Conservation (phyloP, 2,797 vertebrate species). For the Hylomyscus alleni region DNA sequence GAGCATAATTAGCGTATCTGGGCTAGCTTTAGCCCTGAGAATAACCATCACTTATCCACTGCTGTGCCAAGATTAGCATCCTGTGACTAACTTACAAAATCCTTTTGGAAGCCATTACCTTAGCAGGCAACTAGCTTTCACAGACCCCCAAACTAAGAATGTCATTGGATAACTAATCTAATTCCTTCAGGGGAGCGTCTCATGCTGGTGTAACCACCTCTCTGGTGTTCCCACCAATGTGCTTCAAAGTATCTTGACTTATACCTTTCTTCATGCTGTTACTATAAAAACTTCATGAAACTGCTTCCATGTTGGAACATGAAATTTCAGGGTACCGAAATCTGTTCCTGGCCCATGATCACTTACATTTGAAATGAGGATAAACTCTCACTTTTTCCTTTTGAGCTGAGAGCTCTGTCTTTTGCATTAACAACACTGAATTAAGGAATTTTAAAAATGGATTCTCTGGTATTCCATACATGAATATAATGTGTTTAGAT, state of each 20-base stretch:
- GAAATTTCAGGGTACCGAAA: background rate
- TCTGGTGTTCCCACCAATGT: background rate
- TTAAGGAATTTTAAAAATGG: background rate
- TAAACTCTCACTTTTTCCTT: background rate
- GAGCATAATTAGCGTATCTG: background rate
- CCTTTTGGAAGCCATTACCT: background rate
- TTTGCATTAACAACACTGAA: background rate
- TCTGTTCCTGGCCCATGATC: background rate
- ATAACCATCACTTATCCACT: no score
- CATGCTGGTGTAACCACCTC: background rate
- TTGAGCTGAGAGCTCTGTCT: background rate
- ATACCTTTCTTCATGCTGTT: background rate
- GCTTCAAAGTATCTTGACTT: background rate
- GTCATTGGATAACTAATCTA: background rate
- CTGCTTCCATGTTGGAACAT: background rate
- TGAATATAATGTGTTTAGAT: background rate
- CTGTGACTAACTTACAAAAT: background rate
- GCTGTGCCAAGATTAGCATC: background rate
- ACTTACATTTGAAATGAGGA: background rate
- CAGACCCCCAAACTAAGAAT: background rate
- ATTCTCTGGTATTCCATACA: background rate
- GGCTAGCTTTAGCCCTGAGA: background rate
- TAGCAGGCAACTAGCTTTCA: background rate
- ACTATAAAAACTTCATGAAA: background rate
- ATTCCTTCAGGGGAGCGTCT: background rate